Evolutionary conservation across 1,140 invertebrate species (phyloP), one percentile per base, ranked within the genome.

Genomic region (Teleogryllus occipitalis): DNA sequence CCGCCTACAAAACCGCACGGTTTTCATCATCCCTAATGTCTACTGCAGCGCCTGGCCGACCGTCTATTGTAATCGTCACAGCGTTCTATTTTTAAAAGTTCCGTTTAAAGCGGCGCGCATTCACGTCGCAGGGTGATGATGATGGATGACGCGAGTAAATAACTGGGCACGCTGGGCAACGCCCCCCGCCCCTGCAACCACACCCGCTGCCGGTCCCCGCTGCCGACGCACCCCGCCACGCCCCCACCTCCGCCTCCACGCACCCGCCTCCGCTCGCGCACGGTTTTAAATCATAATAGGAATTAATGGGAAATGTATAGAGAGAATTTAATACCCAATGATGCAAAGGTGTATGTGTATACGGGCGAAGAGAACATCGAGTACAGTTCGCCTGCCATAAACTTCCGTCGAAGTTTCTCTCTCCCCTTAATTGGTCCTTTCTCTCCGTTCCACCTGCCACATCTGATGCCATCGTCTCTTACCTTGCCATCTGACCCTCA

Each of bases 11-110:
- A 65, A 65, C 54, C 54, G 54, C 54, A 65, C 54, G 54, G 54
- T 65, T 65, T 65, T 65, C 54, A 65, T 65, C 54, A 65, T 65
- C 54, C 54, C 54, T 65, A 65, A 65, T 65, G 54, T 65, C 54
- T 65, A 65, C 54, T 65, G 54, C 54, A 65, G 54, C 54, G 54
- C 54, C 54, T 39, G 54, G 18, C 54, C 54, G 54, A 65, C 54
- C 54, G 54, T 65, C 54, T 65, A 65, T 65, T 65, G 54, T 65
- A 65, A 65, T 65, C 54, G 54, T 65, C 54, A 18, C 54, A 18
- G 10, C 54, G 54, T 65, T 65, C 54, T 65, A 65, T 65, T 65
- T 65, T 65, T 65, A 65, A 65, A 65, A 65, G 54, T 65, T 65
- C 54, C 54, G 54, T 65, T 65, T 65, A 65, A 65, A 65, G 54